Evolutionary conservation across 1,140 invertebrate species (phyloP).

Genomic region (Temnothorax nylanderi): DNA sequence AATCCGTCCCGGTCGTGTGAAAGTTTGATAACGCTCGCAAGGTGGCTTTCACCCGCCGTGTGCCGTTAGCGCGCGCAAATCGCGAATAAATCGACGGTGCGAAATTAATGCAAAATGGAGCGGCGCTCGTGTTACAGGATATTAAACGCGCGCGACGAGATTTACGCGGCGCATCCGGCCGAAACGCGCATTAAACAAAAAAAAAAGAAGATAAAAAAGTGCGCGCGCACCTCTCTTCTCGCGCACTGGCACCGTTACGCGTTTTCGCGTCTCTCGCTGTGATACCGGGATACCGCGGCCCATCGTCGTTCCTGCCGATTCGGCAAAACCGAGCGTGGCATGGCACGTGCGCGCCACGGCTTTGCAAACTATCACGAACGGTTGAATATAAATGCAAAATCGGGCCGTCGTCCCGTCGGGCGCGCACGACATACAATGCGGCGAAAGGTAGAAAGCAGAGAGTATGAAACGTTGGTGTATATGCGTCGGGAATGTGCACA

Average conservation of each 20-base stretch:
- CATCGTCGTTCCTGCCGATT: neutral
- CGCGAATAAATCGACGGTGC: constrained; percentile 54
- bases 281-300: neutral
- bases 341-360: constrained; percentile 28
- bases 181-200: constrained; percentile 41
- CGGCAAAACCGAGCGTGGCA: constrained; percentile 30
- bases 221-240: neutral
- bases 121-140: constrained; percentile 43
- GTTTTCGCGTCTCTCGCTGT: constrained; percentile 13
- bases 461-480: constrained; percentile 20
- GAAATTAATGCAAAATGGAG: constrained; percentile 58
- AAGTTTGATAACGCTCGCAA: constrained; percentile 56
- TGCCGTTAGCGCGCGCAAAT: constrained; percentile 48
- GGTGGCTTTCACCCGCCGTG: constrained; percentile 3
- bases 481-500: neutral
- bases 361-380: constrained; percentile 51
- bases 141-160: constrained; percentile 47
- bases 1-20: constrained; percentile 48
- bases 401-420: constrained; percentile 44
- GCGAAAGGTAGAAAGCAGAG: constrained; percentile 45
- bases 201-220: constrained; percentile 9
- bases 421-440: constrained; percentile 23
- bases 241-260: neutral
- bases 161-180: constrained; percentile 42
- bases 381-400: constrained; percentile 58